Conservation (phyloP, 2,797 vertebrate species). For the Phylloscopus collybita region DNA sequence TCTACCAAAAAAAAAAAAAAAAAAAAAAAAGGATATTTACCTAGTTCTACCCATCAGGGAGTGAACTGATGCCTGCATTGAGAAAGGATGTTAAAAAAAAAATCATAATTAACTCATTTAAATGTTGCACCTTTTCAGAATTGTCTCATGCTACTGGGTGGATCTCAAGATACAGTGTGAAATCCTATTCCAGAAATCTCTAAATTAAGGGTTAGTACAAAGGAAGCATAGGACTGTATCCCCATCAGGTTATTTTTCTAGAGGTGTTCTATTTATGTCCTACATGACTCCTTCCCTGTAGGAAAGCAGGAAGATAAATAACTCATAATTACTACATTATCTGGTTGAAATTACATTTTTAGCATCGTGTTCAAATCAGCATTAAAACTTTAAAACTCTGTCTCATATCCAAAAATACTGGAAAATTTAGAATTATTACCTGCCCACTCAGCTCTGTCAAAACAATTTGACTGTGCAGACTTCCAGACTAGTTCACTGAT, state of each 20-base stretch:
- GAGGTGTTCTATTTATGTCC: neutral
- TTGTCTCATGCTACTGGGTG: neutral
- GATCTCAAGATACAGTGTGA: neutral
- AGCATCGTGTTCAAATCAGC: neutral
- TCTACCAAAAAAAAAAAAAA: neutral
- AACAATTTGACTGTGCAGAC: neutral
- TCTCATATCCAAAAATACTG: neutral
- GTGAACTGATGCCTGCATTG: neutral
- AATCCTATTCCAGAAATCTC: neutral
- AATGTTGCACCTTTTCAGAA: neutral
- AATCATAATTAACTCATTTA: neutral
- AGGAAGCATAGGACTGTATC: neutral
- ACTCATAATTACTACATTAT: neutral
- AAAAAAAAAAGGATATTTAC: neutral
- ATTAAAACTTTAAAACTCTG: neutral
- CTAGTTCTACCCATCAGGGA: neutral
- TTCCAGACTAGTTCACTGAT: neutral
- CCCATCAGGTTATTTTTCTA: neutral
- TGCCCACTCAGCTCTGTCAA: slow-evolving; percentile 14
- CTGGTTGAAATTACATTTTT: neutral
- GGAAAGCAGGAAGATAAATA: neutral
- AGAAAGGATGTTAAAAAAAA: neutral
- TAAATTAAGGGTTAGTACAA: neutral
- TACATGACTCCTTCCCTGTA: neutral
- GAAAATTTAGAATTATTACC: neutral